Evolutionary conservation across 2,888 invertebrate genomes (phyloP), one percentile per base, ranked within the genome.

Genomic region (Luffia ferchaultella): DNA sequence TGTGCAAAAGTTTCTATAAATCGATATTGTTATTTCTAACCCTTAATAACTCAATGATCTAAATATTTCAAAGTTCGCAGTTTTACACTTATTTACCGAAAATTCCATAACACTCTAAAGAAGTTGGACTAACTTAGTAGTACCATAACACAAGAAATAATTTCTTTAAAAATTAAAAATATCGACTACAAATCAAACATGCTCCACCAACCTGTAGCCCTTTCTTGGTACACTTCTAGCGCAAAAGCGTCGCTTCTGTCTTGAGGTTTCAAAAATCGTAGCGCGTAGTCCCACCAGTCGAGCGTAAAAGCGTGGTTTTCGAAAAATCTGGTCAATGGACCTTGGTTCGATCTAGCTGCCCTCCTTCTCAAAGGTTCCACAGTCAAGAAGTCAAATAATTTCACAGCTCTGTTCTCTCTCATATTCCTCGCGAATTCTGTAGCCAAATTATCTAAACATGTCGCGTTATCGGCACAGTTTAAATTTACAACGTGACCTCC

Each of bases 391-490:
- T 88, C 85, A 62, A 88, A 85, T 30, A 85, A 57, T 58, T 76
- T 80, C 53, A 88, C 76, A 49, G 85, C 73, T 59, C 83, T 85
- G 58, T 85, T 80, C 49, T 84, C 76, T 49, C 79, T 70, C 53
- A 88, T 78, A 58, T 83, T 85, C 58, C 71, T 76, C 52, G 85
- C 64, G 48, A 88, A 73, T 55, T 85, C 78, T 53, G 67, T 77
- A 17, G 85, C 76, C 62, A 88, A 66, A 40, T 71, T 60, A 51
- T 87, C 79, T 41, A 88, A 76, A 59, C 88, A 88, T 54, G 86
- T 87, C 30, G 87, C 86, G 68, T 88, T 88, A 61, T 88, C 88
- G 66, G 85, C 85, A 70, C 88, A 88, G 59, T 68, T 74, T 20
- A 85, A 59, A 59, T 83, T 76, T 19, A 54, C 51, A 53, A 79